Evolutionary conservation across 2,113 vertebrate genomes (phyloP).

Genomic region (Cephalopholis sonnerati): DNA sequence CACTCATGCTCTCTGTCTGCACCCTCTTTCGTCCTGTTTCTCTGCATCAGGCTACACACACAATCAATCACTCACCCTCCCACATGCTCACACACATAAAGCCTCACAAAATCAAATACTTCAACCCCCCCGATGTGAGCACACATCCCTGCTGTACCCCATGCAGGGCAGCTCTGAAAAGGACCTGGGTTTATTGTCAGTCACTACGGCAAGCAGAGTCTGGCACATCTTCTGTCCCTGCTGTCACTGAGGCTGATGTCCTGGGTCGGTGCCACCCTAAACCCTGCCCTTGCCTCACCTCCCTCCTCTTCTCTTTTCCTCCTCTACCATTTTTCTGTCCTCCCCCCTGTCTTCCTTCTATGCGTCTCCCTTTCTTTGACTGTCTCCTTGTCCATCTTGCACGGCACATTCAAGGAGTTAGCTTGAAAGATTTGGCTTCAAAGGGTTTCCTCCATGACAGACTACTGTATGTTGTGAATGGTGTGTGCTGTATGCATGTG

Average conservation of each 20-base stretch:
- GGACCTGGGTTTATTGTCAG: constrained; percentile 55
- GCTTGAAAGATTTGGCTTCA: constrained; percentile 40
- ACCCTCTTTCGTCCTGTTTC: constrained; percentile 16
- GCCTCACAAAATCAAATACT: constrained; percentile 19
- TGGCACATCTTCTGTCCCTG: constrained; percentile 66
- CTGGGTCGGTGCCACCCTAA: constrained; percentile 63
- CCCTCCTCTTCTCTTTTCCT: constrained; percentile 11
- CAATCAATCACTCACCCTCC: constrained; percentile 10
- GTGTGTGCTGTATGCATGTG: constrained; percentile 8
- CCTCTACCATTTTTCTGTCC: constrained; percentile 9
- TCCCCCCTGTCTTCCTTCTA: not conserved
- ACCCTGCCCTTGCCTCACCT: constrained; percentile 28
- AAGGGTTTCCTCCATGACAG: constrained; percentile 26
- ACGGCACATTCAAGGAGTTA: constrained; percentile 2
- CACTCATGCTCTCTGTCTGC: constrained; percentile 18
- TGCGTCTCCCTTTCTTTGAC: not conserved
- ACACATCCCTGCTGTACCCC: constrained; percentile 33
- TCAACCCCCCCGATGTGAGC: not conserved
- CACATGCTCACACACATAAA: not conserved
- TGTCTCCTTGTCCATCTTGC: constrained; percentile 48
- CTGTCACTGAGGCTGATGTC: constrained; percentile 61
- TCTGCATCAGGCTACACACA: constrained; percentile 19
- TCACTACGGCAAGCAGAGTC: constrained; percentile 44
- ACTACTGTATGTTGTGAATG: constrained; percentile 6
- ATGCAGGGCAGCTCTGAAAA: constrained; percentile 47